These are phyloP conservation scores for Halichoerus grypus DNA, from an alignment of 2,113 vertebrate genomes.

Conservation along the genomic window DNA sequence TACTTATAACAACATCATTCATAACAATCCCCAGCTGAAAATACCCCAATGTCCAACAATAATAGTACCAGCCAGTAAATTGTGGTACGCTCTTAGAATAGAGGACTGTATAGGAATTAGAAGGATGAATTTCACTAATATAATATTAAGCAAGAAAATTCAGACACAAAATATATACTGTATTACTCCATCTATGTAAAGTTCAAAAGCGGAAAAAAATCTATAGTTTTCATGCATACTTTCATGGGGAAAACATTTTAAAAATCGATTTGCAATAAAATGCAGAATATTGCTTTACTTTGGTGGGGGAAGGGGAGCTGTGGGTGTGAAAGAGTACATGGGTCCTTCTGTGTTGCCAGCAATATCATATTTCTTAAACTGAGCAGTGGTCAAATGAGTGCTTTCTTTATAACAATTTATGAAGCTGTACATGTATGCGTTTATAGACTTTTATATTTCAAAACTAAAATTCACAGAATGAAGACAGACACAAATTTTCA, in stretches of 20 bases:
- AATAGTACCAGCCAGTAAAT: background rate
- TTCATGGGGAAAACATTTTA: background rate
- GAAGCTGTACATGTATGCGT: background rate
- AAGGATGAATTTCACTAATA: background rate
- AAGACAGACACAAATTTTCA: background rate
- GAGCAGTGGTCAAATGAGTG: background rate
- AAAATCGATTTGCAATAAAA: background rate
- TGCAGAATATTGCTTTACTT: background rate
- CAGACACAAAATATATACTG: background rate
- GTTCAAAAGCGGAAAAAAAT: background rate
- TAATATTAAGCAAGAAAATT: background rate
- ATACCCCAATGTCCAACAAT: background rate
- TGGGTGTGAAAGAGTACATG: background rate
- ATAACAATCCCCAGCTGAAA: background rate
- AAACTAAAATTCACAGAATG: background rate
- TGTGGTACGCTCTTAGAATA: background rate
- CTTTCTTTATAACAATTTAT: background rate
- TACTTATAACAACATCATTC: background rate
- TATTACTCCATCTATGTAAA: background rate
- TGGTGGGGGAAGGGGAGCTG: background rate
- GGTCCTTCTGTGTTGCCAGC: background rate
- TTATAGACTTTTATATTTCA: background rate
- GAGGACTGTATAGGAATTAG: background rate
- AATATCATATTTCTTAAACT: background rate
- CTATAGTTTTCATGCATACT: background rate